Conservation (phyloP, 1,140 invertebrate genomes). For the Lithobius niger region DNA sequence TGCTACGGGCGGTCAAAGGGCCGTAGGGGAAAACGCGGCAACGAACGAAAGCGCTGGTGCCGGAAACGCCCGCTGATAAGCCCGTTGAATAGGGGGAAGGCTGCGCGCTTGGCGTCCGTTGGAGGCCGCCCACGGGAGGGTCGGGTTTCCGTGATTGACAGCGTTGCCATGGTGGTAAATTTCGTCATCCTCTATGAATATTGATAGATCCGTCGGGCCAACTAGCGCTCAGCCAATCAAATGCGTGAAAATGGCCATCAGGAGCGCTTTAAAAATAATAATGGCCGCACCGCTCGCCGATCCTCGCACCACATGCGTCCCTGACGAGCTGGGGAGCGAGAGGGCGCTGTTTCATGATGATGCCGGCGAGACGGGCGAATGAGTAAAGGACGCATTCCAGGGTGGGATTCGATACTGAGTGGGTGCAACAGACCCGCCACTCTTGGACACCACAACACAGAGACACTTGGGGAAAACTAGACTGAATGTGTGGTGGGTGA, state of each 20-base stretch:
- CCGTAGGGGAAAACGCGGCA: no score
- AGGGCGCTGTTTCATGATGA: no score
- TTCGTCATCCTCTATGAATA: conserved; percentile 5
- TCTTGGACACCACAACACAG: no score
- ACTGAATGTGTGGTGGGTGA: no score
- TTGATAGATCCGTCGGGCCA: conserved; percentile 1
- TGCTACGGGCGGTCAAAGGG: no score
- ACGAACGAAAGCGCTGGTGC: no score
- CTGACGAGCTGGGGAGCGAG: no score
- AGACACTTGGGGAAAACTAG: no score
- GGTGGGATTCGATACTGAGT: no score
- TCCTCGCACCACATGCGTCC: neutral
- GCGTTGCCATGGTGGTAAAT: conserved; percentile 2
- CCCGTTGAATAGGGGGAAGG: neutral
- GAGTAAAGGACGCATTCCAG: no score
- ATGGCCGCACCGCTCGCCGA: neutral
- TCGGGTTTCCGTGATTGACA: conserved; percentile 5
- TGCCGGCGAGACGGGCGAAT: no score
- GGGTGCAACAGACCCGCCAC: no score
- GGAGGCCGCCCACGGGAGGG: neutral
- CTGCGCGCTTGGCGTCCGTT: neutral
- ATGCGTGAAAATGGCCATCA: neutral
- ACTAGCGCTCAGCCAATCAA: neutral
- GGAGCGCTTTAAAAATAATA: conserved; percentile 4
- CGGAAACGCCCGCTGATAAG: neutral